Evolutionary conservation across 2,888 invertebrate genomes (phyloP).

Genomic region (Cyclophora albipunctata): DNA sequence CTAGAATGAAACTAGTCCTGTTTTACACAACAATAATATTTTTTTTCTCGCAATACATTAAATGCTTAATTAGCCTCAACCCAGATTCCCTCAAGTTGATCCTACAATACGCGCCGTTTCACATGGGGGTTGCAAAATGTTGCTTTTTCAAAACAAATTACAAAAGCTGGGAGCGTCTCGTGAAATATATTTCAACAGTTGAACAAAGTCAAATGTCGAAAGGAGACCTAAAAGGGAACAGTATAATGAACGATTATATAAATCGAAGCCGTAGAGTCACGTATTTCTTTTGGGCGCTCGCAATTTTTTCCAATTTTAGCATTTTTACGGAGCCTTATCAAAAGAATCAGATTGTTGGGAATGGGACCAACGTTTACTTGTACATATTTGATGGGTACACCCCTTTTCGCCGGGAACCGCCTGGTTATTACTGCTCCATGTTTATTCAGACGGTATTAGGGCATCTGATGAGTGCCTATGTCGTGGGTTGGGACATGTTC

Average conservation of each 20-base stretch:
- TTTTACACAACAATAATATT: slow-evolving; percentile 34
- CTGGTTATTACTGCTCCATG: slow-evolving; percentile 47
- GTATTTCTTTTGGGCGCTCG: slow-evolving; percentile 42
- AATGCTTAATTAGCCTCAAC: slow-evolving; percentile 31
- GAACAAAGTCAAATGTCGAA: slow-evolving; percentile 32
- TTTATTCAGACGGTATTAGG: slow-evolving; percentile 41
- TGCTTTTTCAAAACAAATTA: slow-evolving; percentile 41
- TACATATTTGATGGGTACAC: slow-evolving; percentile 46
- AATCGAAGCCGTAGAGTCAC: slow-evolving; percentile 35
- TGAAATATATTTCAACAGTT: slow-evolving; percentile 36
- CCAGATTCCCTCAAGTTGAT: slow-evolving; percentile 33
- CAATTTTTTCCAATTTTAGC: slow-evolving; percentile 37
- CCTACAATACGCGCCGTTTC: slow-evolving; percentile 48
- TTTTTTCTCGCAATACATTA: slow-evolving; percentile 45
- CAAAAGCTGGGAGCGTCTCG: slow-evolving; percentile 35
- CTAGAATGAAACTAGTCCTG: slow-evolving; percentile 30
- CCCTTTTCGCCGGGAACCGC: slow-evolving; percentile 39
- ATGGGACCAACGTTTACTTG: slow-evolving; percentile 38
- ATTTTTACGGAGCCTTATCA: slow-evolving; percentile 47
- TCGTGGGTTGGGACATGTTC: slow-evolving; percentile 48
- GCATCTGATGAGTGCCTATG: slow-evolving; percentile 36
- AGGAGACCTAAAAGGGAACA: slow-evolving; percentile 18
- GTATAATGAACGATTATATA: slow-evolving; percentile 34
- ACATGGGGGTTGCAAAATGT: slow-evolving; percentile 42
- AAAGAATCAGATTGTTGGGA: slow-evolving; percentile 33